Conservation (phyloP, 92 coral and sea anemone species). For the Zoanthus gigantus region DNA sequence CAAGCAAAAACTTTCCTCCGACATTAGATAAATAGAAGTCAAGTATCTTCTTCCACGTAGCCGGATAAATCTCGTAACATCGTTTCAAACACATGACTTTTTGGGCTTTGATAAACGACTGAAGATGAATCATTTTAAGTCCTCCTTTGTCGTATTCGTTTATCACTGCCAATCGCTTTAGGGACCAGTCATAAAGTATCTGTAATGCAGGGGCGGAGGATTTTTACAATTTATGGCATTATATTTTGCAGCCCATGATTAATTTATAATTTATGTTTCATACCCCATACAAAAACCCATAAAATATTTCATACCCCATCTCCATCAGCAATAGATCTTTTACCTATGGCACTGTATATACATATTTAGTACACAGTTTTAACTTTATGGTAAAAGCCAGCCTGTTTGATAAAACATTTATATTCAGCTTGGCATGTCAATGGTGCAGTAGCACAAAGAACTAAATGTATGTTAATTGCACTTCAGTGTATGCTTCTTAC, state of each 20-base stretch:
- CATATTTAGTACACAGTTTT: background rate
- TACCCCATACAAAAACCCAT: constrained; percentile 8
- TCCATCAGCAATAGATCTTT: background rate
- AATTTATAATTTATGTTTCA: background rate
- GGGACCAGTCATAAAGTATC: background rate
- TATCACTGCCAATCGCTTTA: no score
- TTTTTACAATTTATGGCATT: background rate
- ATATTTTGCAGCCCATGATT: constrained; percentile 4
- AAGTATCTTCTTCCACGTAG: no score
- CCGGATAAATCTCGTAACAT: no score
- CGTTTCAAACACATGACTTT: no score
- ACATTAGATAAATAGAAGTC: no score
- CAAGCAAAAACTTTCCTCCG: no score
- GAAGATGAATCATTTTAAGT: no score
- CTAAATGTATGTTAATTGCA: background rate
- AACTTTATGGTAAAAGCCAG: background rate
- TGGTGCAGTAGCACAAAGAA: background rate
- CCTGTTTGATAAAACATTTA: background rate
- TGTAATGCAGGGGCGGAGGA: background rate
- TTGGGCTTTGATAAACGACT: no score
- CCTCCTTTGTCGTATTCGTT: no score
- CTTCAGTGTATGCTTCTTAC: constrained; percentile 3
- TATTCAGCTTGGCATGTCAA: constrained; percentile 5
- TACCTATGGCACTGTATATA: background rate
- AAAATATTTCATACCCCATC: background rate